Base-by-base conservation (phyloP, 2,797 vertebrate species). In the Mico argentatus region DNA sequence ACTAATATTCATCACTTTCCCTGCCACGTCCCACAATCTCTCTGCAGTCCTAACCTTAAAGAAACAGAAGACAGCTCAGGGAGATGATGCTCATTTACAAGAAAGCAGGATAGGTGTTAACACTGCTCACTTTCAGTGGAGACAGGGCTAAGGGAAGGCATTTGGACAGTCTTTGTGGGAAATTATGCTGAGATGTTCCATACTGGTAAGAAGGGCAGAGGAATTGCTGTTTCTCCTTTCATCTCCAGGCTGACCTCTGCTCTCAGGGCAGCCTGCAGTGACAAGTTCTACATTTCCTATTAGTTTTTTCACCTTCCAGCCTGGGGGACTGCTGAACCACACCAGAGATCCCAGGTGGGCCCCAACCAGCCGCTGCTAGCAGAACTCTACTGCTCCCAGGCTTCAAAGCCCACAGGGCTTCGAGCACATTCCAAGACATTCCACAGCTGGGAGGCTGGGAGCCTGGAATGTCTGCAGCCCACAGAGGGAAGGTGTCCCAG, bases 391-490 rank as follows among this genome's bases (percentile, higher is more conserved):
- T 33, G 11, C 59, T 84, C 61, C 72, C 91, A 87, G 75, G 75
- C 50, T 61, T 75, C 76, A 36, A 8, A 89, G 80, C 91, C 84
- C 83, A 88, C 46, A n/a, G 50, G 8, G 50, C 91, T 73, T 85
- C 6, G 0, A 93, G 52, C 41, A 85, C 80, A 95, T 96, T 97
- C 93, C 97, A 96, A 94, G 50, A 92, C 52, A 88, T 97, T 87
- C 93, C 86, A 85, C 83, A 88, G 88, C 91, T 84, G 64, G 80
- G 91, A 72, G 72, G 67, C 80, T 87, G 55, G 94, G 64, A 95
- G 67, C 61, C n/a, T 84, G 92, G 91, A 96, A 92, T 89, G 70
- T 90, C 86, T 93, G 94, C 80, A 96, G 50, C 79, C 48, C 95
- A 91, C 70, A 77, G 92, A 73, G n/a, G 76, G 41, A 81, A 97